Evolutionary conservation across 2,888 invertebrate genomes (phyloP).

Genomic region (Patella caerulea): DNA sequence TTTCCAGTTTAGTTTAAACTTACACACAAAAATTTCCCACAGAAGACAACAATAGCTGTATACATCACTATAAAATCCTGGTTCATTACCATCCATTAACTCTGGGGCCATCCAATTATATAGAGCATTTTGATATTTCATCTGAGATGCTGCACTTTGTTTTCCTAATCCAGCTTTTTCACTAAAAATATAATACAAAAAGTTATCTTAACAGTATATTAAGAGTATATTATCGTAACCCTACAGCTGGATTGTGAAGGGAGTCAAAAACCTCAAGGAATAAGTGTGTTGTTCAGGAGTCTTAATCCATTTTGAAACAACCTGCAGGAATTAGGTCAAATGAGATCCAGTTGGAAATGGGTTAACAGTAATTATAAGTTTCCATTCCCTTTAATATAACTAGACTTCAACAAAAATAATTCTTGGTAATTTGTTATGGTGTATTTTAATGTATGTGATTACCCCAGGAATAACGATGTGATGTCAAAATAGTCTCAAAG

Average conservation of each 20-base stretch:
- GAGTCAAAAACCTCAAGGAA: neutral
- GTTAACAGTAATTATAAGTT: no score
- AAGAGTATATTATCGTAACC: neutral
- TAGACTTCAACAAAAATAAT: no score
- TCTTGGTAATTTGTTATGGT: no score
- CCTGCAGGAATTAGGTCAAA: neutral
- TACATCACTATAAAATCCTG: conserved; percentile 69
- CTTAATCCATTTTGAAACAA: no score
- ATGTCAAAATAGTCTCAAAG: no score
- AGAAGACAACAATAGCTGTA: conserved; percentile 72
- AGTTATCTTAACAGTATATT: neutral
- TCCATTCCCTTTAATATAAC: no score
- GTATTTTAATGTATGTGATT: no score
- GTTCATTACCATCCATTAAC: conserved; percentile 65
- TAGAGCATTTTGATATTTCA: conserved; percentile 45
- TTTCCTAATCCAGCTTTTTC: conserved; percentile 54
- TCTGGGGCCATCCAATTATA: conserved; percentile 74
- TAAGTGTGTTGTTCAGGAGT: neutral
- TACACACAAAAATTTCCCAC: conserved; percentile 71
- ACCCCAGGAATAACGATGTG: no score
- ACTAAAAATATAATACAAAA: conserved; percentile 31
- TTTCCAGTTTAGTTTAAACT: conserved; percentile 8
- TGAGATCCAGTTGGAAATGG: no score
- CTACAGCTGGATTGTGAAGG: neutral
- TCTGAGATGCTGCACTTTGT: conserved; percentile 42